A percentile compares a stretch with the other conserved stretches of the same genome.
Conservation (phyloP, 1,140 invertebrate genomes). For the Drosophila trapezifrons region DNA sequence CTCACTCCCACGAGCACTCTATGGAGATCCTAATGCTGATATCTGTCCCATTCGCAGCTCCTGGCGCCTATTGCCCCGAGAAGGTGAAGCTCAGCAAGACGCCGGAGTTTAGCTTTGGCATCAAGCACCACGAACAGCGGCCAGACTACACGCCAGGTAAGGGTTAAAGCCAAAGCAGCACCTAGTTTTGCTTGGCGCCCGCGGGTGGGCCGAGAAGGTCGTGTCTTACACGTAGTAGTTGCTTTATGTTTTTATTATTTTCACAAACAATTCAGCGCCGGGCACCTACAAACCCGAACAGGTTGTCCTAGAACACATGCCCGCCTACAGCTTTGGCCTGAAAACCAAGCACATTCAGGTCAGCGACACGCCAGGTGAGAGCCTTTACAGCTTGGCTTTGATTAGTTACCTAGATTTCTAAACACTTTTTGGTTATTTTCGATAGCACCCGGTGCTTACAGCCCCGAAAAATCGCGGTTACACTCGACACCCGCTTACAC, state of each 20-base stretch:
- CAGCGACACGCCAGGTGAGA: slow-evolving; percentile 76
- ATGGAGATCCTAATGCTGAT: slow-evolving; percentile 8
- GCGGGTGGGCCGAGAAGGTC: too few relatives aligned
- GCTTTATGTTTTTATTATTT: slow-evolving; percentile 81
- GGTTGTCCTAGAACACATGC: slow-evolving; percentile 86
- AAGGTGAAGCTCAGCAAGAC: slow-evolving; percentile 86
- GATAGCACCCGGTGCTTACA: slow-evolving; percentile 86
- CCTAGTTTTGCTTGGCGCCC: not conserved
- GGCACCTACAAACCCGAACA: slow-evolving; percentile 88
- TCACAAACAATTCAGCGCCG: slow-evolving; percentile 78
- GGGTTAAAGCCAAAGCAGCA: slow-evolving; percentile 50
- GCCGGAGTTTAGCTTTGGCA: slow-evolving; percentile 87
- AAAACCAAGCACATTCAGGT: slow-evolving; percentile 85
- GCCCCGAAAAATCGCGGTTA: slow-evolving; percentile 84
- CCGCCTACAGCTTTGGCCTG: slow-evolving; percentile 87
- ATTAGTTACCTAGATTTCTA: not conserved
- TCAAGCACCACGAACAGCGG: slow-evolving; percentile 88
- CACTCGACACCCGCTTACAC: slow-evolving; percentile 85
- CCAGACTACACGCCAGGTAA: slow-evolving; percentile 88
- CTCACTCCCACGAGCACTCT: not conserved
- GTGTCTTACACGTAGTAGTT: too few relatives aligned
- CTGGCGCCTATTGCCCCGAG: slow-evolving; percentile 87
- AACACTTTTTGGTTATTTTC: not conserved
- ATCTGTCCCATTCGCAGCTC: slow-evolving; percentile 84
- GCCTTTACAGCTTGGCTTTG: not conserved